Evolutionary conservation across 2,888 invertebrate genomes (phyloP).

Genomic region (Crepidodera aurea): DNA sequence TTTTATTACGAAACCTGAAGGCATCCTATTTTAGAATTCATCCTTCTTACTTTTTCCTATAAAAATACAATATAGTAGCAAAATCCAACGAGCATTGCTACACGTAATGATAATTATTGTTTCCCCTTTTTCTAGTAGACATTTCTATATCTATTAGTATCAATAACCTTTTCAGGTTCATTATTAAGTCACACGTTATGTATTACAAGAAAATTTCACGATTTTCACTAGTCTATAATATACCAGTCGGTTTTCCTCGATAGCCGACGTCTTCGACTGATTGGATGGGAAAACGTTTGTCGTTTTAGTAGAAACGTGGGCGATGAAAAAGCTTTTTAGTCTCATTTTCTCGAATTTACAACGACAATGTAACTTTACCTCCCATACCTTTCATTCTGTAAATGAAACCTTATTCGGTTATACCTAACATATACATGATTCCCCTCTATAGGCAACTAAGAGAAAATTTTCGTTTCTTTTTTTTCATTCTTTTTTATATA

Average conservation of each 20-base stretch:
- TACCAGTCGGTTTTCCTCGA: neutral
- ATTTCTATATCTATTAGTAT: too few species aligned
- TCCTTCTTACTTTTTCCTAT: too few species aligned
- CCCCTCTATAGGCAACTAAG: constrained; percentile 8
- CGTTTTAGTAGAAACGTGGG: constrained; percentile 18
- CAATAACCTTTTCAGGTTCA: too few species aligned
- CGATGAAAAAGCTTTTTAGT: constrained; percentile 28
- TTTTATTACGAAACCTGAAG: too few species aligned
- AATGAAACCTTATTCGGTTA: constrained; percentile 24
- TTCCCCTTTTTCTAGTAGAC: too few species aligned
- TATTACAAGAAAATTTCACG: too few species aligned
- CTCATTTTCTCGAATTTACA: constrained; percentile 27
- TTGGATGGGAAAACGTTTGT: constrained; percentile 28
- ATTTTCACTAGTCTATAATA: neutral
- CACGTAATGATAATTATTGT: too few species aligned
- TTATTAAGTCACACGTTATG: too few species aligned
- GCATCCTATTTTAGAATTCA: too few species aligned
- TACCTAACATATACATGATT: constrained; percentile 8
- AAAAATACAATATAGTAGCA: too few species aligned
- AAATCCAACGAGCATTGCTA: too few species aligned
- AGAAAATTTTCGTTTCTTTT: constrained; percentile 6
- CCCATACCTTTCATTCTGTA: constrained; percentile 27
- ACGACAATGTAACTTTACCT: constrained; percentile 25
- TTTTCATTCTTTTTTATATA: neutral
- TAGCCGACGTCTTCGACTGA: constrained; percentile 24